Evolutionary conservation across 2,113 vertebrate species (phyloP), one percentile per base, ranked within the genome.

Genomic region (Todiramphus chloris): DNA sequence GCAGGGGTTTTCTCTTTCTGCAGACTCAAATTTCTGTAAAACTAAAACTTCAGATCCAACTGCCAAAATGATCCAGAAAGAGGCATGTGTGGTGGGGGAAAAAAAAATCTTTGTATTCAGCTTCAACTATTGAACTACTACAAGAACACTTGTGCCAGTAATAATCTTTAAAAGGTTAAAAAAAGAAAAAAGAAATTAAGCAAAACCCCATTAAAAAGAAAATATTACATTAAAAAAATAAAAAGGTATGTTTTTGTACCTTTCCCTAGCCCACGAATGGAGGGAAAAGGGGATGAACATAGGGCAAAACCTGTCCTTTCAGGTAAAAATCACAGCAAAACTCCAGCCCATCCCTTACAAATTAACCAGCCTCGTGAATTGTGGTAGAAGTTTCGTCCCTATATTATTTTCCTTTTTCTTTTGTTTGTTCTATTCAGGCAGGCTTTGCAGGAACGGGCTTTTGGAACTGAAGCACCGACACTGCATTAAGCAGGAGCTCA

Each of bases 71-170:
- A 56, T 41, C 31, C 1, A 2, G 60, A 89, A 13, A 56, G 5
- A 3, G 72, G 10, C 11, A 50, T 2, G 6, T 25, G 14, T n/a
- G 13, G 9, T 8, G 3, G 0, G 5, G 2, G n/a, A n/a, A 20
- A 2, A 8, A 2, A 8, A 37, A 17, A 64, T 25, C 24, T 75
- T 64, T 41, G 20, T 4, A 51, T 31, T 64, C 67, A 76, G 20
- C 13, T 68, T 79, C 63, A 55, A 18, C 3, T 48, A 24, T 8
- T 50, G 24, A 50, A n/a, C 24, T 24, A 16, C 9, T 56, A 17
- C 4, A 27, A 39, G 31, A 53, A 58, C 20, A 12, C 1, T 68
- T 33, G 17, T 41, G 60, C 13, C 51, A 13, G 8, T 37, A 37
- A 60, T 8, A 21, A 31, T 24, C 55, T 31, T 25, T 11, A 30